Evolutionary conservation across 2,797 vertebrate species (phyloP), one percentile per base, ranked within the genome.

Genomic region (Pangasius larnaudii): DNA sequence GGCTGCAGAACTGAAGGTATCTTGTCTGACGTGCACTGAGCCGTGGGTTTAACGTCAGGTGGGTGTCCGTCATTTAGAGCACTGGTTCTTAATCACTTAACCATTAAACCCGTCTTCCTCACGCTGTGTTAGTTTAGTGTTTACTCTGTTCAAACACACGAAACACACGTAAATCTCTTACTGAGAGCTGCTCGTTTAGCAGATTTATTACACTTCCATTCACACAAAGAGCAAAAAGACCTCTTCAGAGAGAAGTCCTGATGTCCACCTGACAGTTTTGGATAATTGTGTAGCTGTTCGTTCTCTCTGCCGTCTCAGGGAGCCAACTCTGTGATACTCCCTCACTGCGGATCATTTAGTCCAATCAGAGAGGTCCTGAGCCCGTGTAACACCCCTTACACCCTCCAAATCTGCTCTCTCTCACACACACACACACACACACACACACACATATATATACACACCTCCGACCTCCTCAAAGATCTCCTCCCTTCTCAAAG

Each of bases 401-500:
- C 46, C 49, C 36, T 49, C 24, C 72, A 75, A 75, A 75, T 46
- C 72, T 49, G 10, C 19, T 2, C 65, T 63, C 61, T n/a, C 51
- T 16, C 10, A 3, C 22, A 1, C 22, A 13, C 8, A 49, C 36
- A 24, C 22, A 74, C 72, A 49, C 72, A 27, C 74, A 30, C 46
- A 53, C 74, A n/a, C 27, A 77, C 56, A 80, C 1, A 30, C 27
- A 85, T 72, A 86, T 27, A 63, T 16, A 39, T 39, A 72, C 33
- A 39, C 22, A 74, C 67, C 13, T 51, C 5, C 0, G 0, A 77
- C 58, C n/a, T 67, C 46, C 59, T 65, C 27, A 83, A 65, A 11
- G 36, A 67, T 36, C 85, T 27, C 59, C n/a, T 53, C 74, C 61
- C 59, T 67, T 74, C 84, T 85, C 22, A 72, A 85, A 85, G 33